Evolutionary conservation across 2,797 vertebrate genomes (phyloP), one percentile per base, ranked within the genome.

Genomic region (Sebastes baramenuke): DNA sequence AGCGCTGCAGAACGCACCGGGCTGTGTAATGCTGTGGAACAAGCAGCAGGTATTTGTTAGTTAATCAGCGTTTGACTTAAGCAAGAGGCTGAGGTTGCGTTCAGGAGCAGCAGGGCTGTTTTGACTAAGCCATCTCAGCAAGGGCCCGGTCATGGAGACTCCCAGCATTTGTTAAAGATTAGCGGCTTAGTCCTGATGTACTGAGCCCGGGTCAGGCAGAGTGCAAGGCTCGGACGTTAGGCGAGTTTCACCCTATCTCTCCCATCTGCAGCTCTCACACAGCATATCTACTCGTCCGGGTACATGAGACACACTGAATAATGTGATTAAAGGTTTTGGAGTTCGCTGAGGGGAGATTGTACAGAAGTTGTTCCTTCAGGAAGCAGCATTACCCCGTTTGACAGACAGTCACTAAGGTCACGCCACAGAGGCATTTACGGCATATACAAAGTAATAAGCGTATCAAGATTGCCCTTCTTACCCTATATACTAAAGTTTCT

Each of bases 91-190:
- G 77, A 85, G 84, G 82, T 81, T 91, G 85, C 71, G 80, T 93
- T 94, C 90, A 55, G 93, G 91, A 95, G 89, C 88, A 83, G 84
- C 80, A 18, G 77, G 74, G 79, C 92, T 96, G 95, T 96, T 96
- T 95, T 96, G 95, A 96, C 96, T 95, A 94, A 94, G 90, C 85
- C 88, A 55, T 94, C 95, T 94, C 91, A 88, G 93, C 84, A 55
- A 94, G 93, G 90, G 90, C 91, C 93, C 75, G 77, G 82, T 89
- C 88, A 83, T 91, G 94, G 95, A 96, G 95, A 94, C 95, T 94
- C 85, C 82, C 87, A 91, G 94, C 96, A 96, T 96, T 96, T 96
- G 96, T 92, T 93, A 95, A 91, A 95, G 95, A 96, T 96, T 96
- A 96, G 92, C 66, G 18, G 88, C 87, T 89, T 71, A 78, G 93